A percentile compares a stretch with the other conserved stretches of the same genome.
Evolutionary conservation across 2,113 vertebrate species (phyloP).

Genomic region (Ictalurus furcatus): DNA sequence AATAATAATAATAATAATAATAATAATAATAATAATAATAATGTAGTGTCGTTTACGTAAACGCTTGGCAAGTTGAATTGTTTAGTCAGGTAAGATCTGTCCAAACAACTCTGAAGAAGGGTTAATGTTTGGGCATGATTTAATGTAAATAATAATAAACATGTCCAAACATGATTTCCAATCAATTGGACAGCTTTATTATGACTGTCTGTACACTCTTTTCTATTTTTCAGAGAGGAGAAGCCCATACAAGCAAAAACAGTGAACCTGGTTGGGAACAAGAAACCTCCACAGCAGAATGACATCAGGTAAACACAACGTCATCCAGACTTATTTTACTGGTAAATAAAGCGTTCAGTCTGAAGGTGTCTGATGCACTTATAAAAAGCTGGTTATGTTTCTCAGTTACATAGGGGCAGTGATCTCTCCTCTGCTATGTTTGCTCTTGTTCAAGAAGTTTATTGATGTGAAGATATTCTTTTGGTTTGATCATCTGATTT

Average conservation of each 20-base stretch:
- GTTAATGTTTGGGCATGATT: background rate
- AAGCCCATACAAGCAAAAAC: conserved; percentile 77
- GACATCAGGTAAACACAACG: conserved; percentile 71
- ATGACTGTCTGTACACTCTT: background rate
- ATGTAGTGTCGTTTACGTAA: background rate
- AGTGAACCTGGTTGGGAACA: conserved; percentile 79
- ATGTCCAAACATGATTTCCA: background rate
- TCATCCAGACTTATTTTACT: conserved; percentile 2
- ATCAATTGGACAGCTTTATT: background rate
- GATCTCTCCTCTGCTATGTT: background rate
- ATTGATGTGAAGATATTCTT: background rate
- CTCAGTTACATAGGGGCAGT: background rate
- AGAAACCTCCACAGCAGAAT: conserved; percentile 76
- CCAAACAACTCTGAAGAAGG: background rate
- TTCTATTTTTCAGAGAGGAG: conserved; percentile 73
- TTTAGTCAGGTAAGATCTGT: background rate
- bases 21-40: background rate
- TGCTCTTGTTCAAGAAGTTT: background rate
- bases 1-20: background rate
- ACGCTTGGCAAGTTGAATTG: background rate
- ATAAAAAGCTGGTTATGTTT: background rate
- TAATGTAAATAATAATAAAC: too few relatives aligned
- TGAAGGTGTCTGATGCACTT: conserved; percentile 10
- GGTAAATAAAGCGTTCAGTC: background rate
- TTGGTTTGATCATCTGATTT: background rate